phyloP scores from a whole-genome alignment of 2,888 invertebrate genomes.

The Chloroclystis v-ata region DNA sequence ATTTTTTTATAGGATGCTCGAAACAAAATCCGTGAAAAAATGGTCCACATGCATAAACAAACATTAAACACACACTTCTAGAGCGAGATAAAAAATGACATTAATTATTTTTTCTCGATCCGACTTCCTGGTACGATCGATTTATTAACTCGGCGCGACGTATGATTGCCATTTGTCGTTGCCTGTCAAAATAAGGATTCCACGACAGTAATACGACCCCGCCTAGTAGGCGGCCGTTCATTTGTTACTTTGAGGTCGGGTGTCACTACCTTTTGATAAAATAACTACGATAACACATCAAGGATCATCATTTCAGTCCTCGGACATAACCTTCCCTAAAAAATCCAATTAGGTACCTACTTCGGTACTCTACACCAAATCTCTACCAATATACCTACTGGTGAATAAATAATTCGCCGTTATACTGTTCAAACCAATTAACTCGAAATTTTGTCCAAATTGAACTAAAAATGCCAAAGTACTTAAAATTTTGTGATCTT shows the following conservation, averaged over 20 bases:
- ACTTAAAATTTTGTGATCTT: too few relatives aligned
- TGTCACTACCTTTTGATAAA: neutral
- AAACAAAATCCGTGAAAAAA: constrained; percentile 33
- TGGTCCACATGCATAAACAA: constrained; percentile 49
- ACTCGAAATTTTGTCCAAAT: too few relatives aligned
- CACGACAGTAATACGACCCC: constrained; percentile 61
- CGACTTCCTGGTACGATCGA: constrained; percentile 53
- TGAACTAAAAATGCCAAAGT: too few relatives aligned
- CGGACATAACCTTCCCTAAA: too few relatives aligned
- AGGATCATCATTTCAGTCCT: too few relatives aligned
- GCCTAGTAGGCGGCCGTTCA: constrained; percentile 54
- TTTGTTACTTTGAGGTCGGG: constrained; percentile 11
- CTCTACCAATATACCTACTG: too few relatives aligned
- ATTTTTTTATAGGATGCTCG: too few relatives aligned
- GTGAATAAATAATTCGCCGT: too few relatives aligned
- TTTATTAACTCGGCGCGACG: constrained; percentile 48
- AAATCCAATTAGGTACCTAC: too few relatives aligned
- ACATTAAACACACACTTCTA: constrained; percentile 38
- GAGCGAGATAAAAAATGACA: constrained; percentile 45
- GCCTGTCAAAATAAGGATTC: constrained; percentile 71
- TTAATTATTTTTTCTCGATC: constrained; percentile 39
- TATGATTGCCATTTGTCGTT: constrained; percentile 66
- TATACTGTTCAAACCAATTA: too few relatives aligned
- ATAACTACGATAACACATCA: too few relatives aligned
- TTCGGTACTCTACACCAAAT: too few relatives aligned